phyloP scores from a whole-genome alignment of 2,113 vertebrate species.

The Nycticorax nycticorax region DNA sequence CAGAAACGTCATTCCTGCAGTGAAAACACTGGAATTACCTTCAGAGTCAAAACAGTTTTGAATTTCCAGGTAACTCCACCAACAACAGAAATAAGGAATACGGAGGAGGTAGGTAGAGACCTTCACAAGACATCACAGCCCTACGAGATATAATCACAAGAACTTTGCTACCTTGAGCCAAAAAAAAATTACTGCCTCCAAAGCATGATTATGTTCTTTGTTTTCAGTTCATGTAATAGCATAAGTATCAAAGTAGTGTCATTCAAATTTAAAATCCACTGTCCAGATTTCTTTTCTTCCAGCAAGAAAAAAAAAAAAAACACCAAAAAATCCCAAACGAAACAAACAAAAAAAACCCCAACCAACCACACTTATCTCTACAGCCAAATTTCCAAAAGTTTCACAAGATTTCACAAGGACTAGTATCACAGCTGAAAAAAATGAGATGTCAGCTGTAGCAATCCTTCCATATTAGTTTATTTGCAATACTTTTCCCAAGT shows the following conservation, averaged over 20 bases:
- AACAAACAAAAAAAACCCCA: too few species aligned
- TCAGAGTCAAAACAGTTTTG: not conserved
- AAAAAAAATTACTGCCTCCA: not conserved
- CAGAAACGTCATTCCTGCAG: not conserved
- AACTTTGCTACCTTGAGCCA: not conserved
- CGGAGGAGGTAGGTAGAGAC: fast-evolving
- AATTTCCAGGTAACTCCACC: not conserved
- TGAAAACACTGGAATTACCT: not conserved
- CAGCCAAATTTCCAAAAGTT: not conserved
- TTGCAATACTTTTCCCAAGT: not conserved
- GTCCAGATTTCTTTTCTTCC: not conserved
- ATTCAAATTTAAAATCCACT: not conserved
- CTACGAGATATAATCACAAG: not conserved
- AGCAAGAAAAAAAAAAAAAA: not conserved
- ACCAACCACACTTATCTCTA: not conserved
- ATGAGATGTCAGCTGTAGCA: not conserved
- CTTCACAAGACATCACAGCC: not conserved
- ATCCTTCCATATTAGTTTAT: not conserved
- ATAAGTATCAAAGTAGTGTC: not conserved
- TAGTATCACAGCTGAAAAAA: not conserved
- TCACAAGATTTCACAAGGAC: not conserved
- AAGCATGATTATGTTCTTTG: not conserved
- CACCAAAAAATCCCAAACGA: too few species aligned
- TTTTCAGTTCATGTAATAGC: not conserved
- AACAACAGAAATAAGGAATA: not conserved